Conservation (phyloP, 2,797 vertebrate genomes). For the Parauchenoglanis punctatus region DNA sequence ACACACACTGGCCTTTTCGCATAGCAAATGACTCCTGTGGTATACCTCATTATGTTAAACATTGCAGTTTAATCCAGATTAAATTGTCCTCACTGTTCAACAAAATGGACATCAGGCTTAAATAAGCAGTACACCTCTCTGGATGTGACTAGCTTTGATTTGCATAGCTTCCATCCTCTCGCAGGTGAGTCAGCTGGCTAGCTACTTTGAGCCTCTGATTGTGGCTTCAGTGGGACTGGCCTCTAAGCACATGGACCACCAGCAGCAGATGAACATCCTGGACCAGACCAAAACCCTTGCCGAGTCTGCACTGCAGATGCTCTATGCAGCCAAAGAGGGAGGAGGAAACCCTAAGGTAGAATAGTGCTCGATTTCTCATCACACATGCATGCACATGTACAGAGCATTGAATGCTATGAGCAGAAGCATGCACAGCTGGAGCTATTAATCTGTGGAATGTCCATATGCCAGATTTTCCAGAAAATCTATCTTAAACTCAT, state of each 20-base stretch:
- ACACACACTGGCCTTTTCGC: slow-evolving; percentile 18
- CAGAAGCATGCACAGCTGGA: neutral
- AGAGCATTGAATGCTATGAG: neutral
- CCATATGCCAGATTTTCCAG: neutral
- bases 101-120: neutral
- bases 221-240: slow-evolving; percentile 90
- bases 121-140: neutral
- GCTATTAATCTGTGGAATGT: neutral
- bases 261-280: slow-evolving; percentile 96
- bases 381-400: neutral
- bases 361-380: neutral
- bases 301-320: slow-evolving; percentile 95
- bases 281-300: slow-evolving; percentile 97
- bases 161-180: slow-evolving; percentile 5
- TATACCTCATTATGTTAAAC: slow-evolving; percentile 19
- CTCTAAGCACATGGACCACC: slow-evolving; percentile 91
- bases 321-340: slow-evolving; percentile 97
- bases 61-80: slow-evolving; percentile 31
- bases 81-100: neutral
- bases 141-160: neutral
- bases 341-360: slow-evolving; percentile 96
- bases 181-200: slow-evolving; percentile 92
- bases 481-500: neutral
- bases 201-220: slow-evolving; percentile 95
- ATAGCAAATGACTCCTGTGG: slow-evolving; percentile 8